phyloP scores from a whole-genome alignment of 2,888 invertebrate genomes.

The Agrilus cyanescens region DNA sequence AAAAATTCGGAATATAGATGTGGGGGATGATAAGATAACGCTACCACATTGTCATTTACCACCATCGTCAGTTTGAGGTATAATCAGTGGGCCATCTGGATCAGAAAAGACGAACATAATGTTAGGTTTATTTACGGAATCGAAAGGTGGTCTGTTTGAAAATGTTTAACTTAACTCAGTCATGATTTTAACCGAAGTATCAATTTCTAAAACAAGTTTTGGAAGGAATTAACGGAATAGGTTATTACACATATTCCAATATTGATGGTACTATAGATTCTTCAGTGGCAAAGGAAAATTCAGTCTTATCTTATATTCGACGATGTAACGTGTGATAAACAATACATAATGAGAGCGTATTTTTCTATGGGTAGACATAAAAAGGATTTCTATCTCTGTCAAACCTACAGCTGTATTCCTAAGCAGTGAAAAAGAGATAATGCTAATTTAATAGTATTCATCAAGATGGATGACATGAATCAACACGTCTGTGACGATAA shows the following conservation, averaged over 20 bases:
- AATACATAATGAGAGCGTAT: slow-evolving; percentile 20
- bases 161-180: slow-evolving; percentile 8
- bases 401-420: slow-evolving; percentile 23
- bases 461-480: slow-evolving; percentile 26
- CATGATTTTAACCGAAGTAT: too few species aligned
- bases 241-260: slow-evolving; percentile 12
- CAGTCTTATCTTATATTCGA: slow-evolving; percentile 29
- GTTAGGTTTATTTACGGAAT: slow-evolving; percentile 7
- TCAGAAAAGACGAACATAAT: slow-evolving; percentile 12
- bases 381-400: slow-evolving; percentile 21
- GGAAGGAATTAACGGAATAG: slow-evolving; percentile 13
- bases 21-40: too few species aligned
- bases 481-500: slow-evolving; percentile 24
- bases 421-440: slow-evolving; percentile 28
- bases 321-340: slow-evolving; percentile 25
- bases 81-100: slow-evolving; percentile 6
- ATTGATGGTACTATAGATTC: slow-evolving; percentile 11
- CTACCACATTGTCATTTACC: too few species aligned
- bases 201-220: slow-evolving; percentile 14
- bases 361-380: slow-evolving; percentile 25
- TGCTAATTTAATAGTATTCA: slow-evolving; percentile 24
- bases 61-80: slow-evolving; percentile 4
- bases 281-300: slow-evolving; percentile 19
- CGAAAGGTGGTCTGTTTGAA: slow-evolving; percentile 8
- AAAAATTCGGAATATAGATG: too few species aligned